Base-by-base conservation (phyloP, 2,113 vertebrate species). In the Dascyllus trimaculatus region DNA sequence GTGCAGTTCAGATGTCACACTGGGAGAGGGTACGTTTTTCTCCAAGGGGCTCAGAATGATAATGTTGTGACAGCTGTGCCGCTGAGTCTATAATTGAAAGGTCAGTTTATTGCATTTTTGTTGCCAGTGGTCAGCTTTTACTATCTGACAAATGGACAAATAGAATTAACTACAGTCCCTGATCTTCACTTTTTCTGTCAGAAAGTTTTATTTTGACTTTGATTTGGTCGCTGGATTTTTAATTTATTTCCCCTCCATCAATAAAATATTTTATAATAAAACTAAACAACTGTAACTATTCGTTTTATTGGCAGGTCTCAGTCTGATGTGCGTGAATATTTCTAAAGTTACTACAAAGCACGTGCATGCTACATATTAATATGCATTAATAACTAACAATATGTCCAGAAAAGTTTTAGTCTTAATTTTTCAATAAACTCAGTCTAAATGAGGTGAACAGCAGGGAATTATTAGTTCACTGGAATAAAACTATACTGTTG, bases 1-100 rank as follows among this genome's bases (percentile, higher is more conserved):
- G 68, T 82, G 66, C 78, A 68, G 65, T 78, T 78, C 22, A 56
- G 67, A 79, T 80, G 71, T 80, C 82, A 68, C 63, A 66, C 73
- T 51, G 71, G 60, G 57, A 35, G 72, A 78, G 76, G 54, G 38
- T 48, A 22, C 60, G 54, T 53, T 24, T 26, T 54, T 63, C 68
- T 35, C 25, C 24, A 5, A 63, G 61, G 58, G 40, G n/a, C 56
- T 71, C 18, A 4, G 49, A 22, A 65, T 75, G 68, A 49, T 73
- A 64, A 67, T 85, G 79, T 86, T 87, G 48, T 86, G 78, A 82
- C 88, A 90, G 89, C 79, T 85, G 81, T 19, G 45, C 67, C 65
- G 40, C 67, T 35, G 35, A 32, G 46, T 22, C 60, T 43, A 21
- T 62, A 70, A 82, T 22, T 61, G 46, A 81, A 70, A 52, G 63